Percentiles rank a stretch among this genome's conserved stretches.
These are phyloP conservation scores for Ylistrum balloti DNA, from an alignment of 1,140 invertebrate species.

Conservation along the genomic window DNA sequence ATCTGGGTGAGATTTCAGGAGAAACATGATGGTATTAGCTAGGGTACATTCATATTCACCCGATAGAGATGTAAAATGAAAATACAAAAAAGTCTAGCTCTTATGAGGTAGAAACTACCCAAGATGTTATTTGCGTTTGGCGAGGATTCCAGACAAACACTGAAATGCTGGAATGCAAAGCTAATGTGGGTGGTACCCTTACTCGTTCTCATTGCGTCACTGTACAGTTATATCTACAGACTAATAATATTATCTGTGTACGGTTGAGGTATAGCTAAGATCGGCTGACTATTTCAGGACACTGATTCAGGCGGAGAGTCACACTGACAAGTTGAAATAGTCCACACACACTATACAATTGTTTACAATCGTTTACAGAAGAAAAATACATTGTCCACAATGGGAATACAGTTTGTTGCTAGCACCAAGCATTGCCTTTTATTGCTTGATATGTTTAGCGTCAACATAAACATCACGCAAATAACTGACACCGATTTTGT, in stretches of 20 bases:
- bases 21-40: too few relatives aligned
- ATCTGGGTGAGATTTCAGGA: too few relatives aligned
- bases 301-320: not conserved
- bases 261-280: not conserved
- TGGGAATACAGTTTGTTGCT: not conserved
- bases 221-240: not conserved
- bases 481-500: not conserved
- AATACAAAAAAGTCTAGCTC: not conserved
- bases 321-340: not conserved
- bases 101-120: not conserved
- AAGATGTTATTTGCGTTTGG: not conserved
- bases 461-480: not conserved
- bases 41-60: too few relatives aligned
- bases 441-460: conserved; percentile 32
- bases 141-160: not conserved
- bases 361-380: not conserved
- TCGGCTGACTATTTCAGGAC: not conserved
- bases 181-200: not conserved
- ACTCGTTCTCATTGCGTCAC: not conserved
- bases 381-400: not conserved
- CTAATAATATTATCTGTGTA: not conserved
- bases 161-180: not conserved
- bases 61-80: not conserved
- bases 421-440: not conserved
- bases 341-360: not conserved